Percentiles rank a stretch among this genome's conserved stretches.
These are phyloP conservation scores for Hirundo rustica DNA, from an alignment of 2,797 vertebrate genomes.

Conservation along the genomic window DNA sequence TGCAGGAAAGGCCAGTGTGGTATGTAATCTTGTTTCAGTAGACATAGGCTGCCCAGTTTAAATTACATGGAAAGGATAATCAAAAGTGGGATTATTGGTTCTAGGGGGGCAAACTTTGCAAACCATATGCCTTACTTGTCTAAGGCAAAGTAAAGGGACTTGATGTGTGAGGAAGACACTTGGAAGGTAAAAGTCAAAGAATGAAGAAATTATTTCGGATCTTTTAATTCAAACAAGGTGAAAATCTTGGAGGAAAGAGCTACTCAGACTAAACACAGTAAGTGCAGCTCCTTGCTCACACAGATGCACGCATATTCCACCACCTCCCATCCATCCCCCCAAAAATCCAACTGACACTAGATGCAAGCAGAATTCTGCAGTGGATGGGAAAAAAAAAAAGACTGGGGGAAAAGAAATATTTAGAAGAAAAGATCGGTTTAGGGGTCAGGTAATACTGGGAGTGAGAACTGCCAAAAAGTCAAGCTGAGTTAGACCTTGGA, in stretches of 20 bases:
- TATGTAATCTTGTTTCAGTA: not conserved
- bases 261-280: not conserved
- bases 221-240: not conserved
- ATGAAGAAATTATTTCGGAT: not conserved
- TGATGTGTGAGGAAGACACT: not conserved
- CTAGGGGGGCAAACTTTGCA: not conserved
- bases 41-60: not conserved
- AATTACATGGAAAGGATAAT: not conserved
- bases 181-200: not conserved
- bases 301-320: not conserved
- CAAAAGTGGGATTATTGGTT: not conserved
- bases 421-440: not conserved
- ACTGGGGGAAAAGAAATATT: not conserved
- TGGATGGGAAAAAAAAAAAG: not conserved
- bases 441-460: slow-evolving; percentile 29
- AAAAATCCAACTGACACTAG: not conserved
- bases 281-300: not conserved
- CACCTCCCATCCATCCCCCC: fast-evolving
- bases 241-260: not conserved
- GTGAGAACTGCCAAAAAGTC: slow-evolving; percentile 41
- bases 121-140: not conserved
- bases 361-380: not conserved
- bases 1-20: not conserved
- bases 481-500: slow-evolving; percentile 34
- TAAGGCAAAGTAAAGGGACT: not conserved